These are phyloP conservation scores for Clarias laeviceps DNA, from an alignment of 2,797 vertebrate genomes.

Conservation along the genomic window DNA sequence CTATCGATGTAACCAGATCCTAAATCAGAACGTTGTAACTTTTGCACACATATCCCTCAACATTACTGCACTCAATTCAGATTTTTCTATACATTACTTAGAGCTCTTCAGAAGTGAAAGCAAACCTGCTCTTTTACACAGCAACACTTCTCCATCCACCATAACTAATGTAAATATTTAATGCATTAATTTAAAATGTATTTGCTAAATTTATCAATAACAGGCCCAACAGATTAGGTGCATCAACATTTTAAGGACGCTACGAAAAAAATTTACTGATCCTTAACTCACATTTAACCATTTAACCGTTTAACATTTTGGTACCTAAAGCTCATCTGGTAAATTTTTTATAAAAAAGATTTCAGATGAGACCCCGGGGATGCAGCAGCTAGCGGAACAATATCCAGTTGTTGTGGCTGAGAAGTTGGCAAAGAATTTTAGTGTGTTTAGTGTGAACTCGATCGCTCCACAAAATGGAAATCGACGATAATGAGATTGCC, in stretches of 20 bases:
- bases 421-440: neutral
- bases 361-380: neutral
- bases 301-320: neutral
- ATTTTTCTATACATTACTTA: neutral
- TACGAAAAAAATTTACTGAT: neutral
- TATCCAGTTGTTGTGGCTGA: neutral
- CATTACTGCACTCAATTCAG: too few species aligned
- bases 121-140: neutral
- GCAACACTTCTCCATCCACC: neutral
- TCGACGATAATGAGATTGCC: neutral
- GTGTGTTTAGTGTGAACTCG: neutral
- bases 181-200: neutral
- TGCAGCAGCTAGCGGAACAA: neutral
- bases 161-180: neutral
- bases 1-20: too few species aligned
- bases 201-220: neutral
- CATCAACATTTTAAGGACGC: neutral
- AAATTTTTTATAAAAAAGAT: neutral
- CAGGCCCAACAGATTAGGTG: neutral
- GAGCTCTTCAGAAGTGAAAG: neutral
- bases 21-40: too few species aligned
- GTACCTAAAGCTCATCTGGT: neutral
- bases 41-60: too few species aligned
- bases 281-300: neutral
- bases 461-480: neutral